Conservation (phyloP, 2,888 invertebrate species). For the Aphrophora alni region DNA sequence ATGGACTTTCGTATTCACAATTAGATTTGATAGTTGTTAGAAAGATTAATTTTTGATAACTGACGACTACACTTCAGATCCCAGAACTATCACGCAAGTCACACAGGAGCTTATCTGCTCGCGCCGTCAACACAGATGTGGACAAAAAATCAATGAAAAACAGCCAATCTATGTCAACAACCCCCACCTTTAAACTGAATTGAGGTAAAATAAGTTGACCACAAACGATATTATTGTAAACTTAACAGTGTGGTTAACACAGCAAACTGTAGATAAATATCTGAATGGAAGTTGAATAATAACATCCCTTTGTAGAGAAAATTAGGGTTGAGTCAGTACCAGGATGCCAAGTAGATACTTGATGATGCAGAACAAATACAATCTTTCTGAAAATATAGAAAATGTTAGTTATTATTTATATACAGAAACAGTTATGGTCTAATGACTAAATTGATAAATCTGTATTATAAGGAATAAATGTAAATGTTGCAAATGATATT, state of each 20-base stretch:
- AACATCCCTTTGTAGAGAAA: too few species aligned
- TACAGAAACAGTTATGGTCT: too few species aligned
- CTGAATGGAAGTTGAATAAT: background rate
- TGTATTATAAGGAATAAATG: too few species aligned
- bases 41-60: background rate
- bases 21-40: background rate
- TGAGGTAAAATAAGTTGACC: slow-evolving; percentile 24
- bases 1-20: background rate
- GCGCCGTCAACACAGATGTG: slow-evolving; percentile 11
- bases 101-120: slow-evolving; percentile 28
- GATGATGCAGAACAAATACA: too few species aligned
- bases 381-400: too few species aligned
- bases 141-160: slow-evolving; percentile 24
- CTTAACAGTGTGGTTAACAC: background rate
- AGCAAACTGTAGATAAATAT: background rate
- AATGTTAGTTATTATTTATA: too few species aligned
- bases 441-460: too few species aligned
- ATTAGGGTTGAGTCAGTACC: too few species aligned
- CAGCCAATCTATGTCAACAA: slow-evolving; percentile 26
- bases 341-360: too few species aligned
- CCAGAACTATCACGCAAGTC: slow-evolving; percentile 7
- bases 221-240: background rate
- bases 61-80: slow-evolving; percentile 29
- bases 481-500: too few species aligned
- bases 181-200: slow-evolving; percentile 32